Conservation (phyloP, 2,888 invertebrate genomes). For the Gortyna flavago region DNA sequence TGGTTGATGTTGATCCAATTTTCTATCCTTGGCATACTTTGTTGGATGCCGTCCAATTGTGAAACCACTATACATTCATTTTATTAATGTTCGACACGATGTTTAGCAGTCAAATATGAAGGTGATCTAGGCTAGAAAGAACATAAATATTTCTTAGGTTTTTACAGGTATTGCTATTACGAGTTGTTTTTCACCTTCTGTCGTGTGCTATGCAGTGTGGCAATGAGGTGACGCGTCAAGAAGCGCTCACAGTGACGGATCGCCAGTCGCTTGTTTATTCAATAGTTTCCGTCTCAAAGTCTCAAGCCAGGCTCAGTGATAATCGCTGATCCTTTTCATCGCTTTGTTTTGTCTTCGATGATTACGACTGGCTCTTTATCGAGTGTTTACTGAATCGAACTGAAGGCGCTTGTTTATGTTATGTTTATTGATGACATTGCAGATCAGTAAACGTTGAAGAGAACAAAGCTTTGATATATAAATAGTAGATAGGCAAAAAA, state of each 20-base stretch:
- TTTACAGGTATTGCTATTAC: background rate
- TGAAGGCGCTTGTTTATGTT: constrained; percentile 40
- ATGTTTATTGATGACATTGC: constrained; percentile 22
- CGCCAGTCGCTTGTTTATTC: constrained; percentile 73
- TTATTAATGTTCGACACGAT: constrained; percentile 31
- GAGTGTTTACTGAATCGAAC: constrained; percentile 43
- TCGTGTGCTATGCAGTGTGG: constrained; percentile 18
- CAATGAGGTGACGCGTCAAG: constrained; percentile 53
- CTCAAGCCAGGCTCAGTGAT: constrained; percentile 60
- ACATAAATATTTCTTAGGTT: background rate
- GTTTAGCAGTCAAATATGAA: constrained; percentile 30
- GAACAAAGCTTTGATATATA: constrained; percentile 1
- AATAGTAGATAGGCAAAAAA: background rate
- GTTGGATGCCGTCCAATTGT: constrained; percentile 50
- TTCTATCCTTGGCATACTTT: constrained; percentile 41
- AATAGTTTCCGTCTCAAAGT: constrained; percentile 69
- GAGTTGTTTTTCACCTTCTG: constrained; percentile 44
- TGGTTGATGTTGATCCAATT: constrained; percentile 48
- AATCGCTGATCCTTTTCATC: constrained; percentile 65
- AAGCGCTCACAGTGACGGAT: constrained; percentile 66
- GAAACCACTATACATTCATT: constrained; percentile 32
- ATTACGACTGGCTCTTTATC: constrained; percentile 57
- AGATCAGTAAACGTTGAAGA: constrained; percentile 5
- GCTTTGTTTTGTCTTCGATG: constrained; percentile 64
- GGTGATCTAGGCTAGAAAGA: constrained; percentile 1